Evolutionary conservation across 2,888 invertebrate genomes (phyloP), one percentile per base, ranked within the genome.

Genomic region (Acanthoscelides obtectus): DNA sequence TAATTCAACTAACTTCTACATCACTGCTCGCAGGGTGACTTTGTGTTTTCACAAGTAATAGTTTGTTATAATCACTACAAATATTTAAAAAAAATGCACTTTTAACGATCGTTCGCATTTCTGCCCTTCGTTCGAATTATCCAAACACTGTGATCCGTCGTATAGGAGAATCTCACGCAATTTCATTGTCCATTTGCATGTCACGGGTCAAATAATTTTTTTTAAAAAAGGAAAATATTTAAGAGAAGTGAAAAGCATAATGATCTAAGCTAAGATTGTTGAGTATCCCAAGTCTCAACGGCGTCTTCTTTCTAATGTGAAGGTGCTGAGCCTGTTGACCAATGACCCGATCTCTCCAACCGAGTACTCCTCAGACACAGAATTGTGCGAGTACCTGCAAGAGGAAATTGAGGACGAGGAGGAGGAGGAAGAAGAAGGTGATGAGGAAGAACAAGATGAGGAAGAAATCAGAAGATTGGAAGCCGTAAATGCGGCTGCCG

Each of bases 401-500:
- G 81, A 80, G 69, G 79, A 77, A 20, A 76, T 73, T 21, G 80
- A 80, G 65, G 79, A 78, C n/a, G 74, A 72, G n/a, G 77, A 76
- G n/a, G 78, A 78, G 22, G 79, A 79, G 84, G 79, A 80, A 63
- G 77, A 79, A 17, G 79, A 81, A 19, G 77, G 77, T n/a, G 79
- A 79, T 17, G 77, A 79, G 6, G 77, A 78, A 5, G 78, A 79
- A 20, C 80, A 80, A 8, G 78, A 79, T 27, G 76, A 76, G 19
- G 75, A 70, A 17, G 69, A 76, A 86, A 77, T 86, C 86, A 25
- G 86, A 86, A 69, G 85, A 85, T 64, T 81, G 66, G 80, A 79
- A 65, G 78, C 78, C 20, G 77, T 78, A 84, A 78, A 78, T 75
- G 85, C 85, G 22, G 77, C 77, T 0, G 79, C 80, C n/a, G 79